These are phyloP conservation scores for Lacanobia oleracea DNA, from an alignment of 2,888 invertebrate genomes.

Conservation along the genomic window DNA sequence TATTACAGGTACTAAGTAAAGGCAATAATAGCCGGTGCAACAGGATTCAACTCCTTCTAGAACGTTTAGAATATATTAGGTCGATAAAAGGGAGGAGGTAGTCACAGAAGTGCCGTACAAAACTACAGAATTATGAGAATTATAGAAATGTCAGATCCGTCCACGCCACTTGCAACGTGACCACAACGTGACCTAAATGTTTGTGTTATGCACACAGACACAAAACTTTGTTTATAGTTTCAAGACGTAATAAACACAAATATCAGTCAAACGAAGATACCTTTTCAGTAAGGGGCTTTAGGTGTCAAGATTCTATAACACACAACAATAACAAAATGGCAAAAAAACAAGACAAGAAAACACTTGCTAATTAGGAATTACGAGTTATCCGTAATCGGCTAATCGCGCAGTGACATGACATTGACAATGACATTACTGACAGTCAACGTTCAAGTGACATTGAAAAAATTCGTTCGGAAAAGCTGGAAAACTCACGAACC, in stretches of 20 bases:
- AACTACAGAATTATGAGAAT: conserved; percentile 58
- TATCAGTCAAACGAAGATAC: not conserved
- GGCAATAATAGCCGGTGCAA: conserved; percentile 5
- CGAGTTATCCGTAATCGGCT: too few relatives aligned
- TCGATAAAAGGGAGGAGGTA: conserved; percentile 43
- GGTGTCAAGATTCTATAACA: conserved; percentile 23
- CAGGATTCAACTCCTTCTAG: conserved; percentile 56
- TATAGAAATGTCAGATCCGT: conserved; percentile 69
- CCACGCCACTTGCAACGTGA: conserved; percentile 92
- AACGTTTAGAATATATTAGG: conserved; percentile 58
- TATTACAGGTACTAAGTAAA: not conserved
- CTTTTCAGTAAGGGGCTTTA: rapidly evolving
- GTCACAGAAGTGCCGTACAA: conserved; percentile 56
- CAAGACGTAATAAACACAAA: conserved; percentile 22
- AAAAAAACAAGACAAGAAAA: not conserved
- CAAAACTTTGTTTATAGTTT: not conserved
- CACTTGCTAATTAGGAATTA: too few relatives aligned
- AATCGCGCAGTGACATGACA: not conserved
- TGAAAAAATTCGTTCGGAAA: not conserved
- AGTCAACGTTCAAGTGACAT: not conserved
- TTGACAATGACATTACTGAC: conserved; percentile 14
- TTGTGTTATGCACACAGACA: conserved; percentile 34
- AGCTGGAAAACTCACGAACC: not conserved
- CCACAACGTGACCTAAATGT: conserved; percentile 74
- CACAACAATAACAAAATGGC: conserved; percentile 2